A percentile compares a stretch with the other conserved stretches of the same genome.
Evolutionary conservation across 1,140 invertebrate species (phyloP).

Genomic region (Caerostris darwini): DNA sequence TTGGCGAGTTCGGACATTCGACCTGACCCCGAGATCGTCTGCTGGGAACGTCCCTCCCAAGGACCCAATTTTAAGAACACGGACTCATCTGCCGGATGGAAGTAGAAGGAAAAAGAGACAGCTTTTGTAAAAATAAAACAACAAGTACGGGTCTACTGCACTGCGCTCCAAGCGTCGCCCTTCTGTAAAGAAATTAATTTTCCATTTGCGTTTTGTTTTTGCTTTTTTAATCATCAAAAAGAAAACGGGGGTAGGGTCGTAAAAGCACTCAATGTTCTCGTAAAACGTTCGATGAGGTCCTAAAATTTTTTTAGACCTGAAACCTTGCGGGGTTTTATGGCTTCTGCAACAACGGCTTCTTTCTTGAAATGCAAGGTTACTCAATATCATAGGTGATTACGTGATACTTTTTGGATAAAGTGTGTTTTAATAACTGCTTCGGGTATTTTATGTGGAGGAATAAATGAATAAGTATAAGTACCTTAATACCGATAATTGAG

Average conservation of each 20-base stretch:
- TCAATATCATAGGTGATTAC: not conserved
- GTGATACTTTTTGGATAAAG: not conserved
- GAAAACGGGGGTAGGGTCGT: not conserved
- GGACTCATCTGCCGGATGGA: not conserved
- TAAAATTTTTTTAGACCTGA: not conserved
- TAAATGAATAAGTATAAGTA: too few relatives aligned
- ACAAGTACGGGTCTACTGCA: not conserved
- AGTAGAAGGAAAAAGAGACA: not conserved
- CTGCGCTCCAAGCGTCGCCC: not conserved
- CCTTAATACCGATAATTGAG: not conserved
- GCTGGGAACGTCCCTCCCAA: conserved; percentile 59
- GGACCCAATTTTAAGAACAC: conserved; percentile 42
- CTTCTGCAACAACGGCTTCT: not conserved
- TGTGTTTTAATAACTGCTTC: not conserved
- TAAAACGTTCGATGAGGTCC: not conserved
- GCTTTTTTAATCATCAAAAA: not conserved
- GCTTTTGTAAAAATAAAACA: not conserved
- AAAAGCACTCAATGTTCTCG: not conserved
- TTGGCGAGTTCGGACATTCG: conserved; percentile 38
- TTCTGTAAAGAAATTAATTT: conserved; percentile 32
- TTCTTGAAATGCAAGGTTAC: conserved; percentile 6
- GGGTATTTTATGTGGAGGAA: not conserved
- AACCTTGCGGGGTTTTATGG: not conserved
- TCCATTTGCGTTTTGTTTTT: not conserved
- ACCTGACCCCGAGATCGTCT: conserved; percentile 54